Base-by-base conservation (phyloP, 2,888 invertebrate genomes). In the Drosophila antonietae region DNA sequence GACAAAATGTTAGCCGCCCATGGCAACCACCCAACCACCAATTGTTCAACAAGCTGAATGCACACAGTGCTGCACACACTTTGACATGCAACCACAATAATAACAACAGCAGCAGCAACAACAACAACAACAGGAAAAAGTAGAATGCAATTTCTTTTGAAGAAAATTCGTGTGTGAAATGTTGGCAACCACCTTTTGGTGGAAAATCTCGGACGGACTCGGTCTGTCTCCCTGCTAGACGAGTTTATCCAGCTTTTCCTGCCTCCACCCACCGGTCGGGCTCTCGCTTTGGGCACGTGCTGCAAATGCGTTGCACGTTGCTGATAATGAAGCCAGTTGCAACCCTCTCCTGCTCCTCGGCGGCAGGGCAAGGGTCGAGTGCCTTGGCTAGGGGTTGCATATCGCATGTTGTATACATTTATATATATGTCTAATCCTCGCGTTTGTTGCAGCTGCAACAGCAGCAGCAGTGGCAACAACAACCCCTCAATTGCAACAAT, bases 311-410 rank as follows among this genome's bases (percentile, higher is more conserved):
- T 61, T 64, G 66, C 59, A 53, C 53, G 53, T 53, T 53, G 66
- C 68, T 69, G 89, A 83, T 88, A 84, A 88, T 84, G 87, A 84
- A 84, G 79, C 85, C 72, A 68, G 58, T 62, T 75, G 62, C 78
- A 79, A 78, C 77, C 77, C 80, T 77, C 77, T 71, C 63, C 44
- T 55, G 15, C 57, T 44, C 51, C 51, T 35, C 52, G n/a, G 3
- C 8, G n/a, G 8, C 39, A 41, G 56, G 35, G 55, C 55, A 75
- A 67, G 66, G 70, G 64, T 73, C 71, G 88, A 76, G 82, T 84
- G 71, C 37, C 44, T 20, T 15, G 44, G 15, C 44, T 31, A 39
- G 66, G 76, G 78, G 68, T 74, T 41, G 69, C 51, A 69, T 70
- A 56, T 68, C 57, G 80, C 73, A 39, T 58, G 66, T 63, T 56